A percentile compares a stretch with the other conserved stretches of the same genome.
These are phyloP conservation scores for Salmo trutta DNA, from an alignment of 2,797 vertebrate species.

Conservation along the genomic window DNA sequence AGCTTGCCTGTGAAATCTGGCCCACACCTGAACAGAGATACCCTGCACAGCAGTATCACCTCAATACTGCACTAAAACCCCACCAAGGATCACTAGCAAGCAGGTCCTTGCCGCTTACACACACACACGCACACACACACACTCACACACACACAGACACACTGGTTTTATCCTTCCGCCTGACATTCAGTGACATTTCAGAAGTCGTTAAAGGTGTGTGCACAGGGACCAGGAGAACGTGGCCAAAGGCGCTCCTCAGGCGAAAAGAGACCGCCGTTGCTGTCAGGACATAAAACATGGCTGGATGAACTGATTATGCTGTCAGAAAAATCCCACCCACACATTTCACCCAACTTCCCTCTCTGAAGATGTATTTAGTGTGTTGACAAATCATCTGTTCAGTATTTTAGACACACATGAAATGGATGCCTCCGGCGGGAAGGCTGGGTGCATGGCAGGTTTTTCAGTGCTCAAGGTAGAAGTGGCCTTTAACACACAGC, in stretches of 20 bases:
- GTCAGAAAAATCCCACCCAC: conserved; percentile 36
- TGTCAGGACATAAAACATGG: conserved; percentile 66
- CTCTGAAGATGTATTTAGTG: conserved; percentile 44
- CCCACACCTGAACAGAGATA: conserved; percentile 56
- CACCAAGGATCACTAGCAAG: conserved; percentile 56
- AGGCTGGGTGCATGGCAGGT: no score
- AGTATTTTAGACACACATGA: no score
- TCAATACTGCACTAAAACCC: conserved; percentile 41
- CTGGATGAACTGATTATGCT: conserved; percentile 63
- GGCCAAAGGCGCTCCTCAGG: conserved; percentile 55
- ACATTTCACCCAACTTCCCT: conserved; percentile 34
- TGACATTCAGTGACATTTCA: conserved; percentile 86
- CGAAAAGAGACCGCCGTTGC: conserved; percentile 34
- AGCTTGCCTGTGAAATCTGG: conserved; percentile 62
- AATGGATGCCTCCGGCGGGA: no score
- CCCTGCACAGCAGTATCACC: background rate
- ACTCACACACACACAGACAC: conserved; percentile 43
- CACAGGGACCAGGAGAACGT: conserved; percentile 51
- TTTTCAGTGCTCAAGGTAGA: background rate
- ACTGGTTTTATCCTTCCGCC: conserved; percentile 71
- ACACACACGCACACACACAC: no score
- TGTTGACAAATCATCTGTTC: conserved; percentile 56
- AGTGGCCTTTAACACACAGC: background rate
- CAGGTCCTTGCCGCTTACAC: background rate
- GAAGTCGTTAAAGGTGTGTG: conserved; percentile 80